These are phyloP conservation scores for Lordiphosa fenestrarum DNA, from an alignment of 2,888 invertebrate genomes.

Conservation along the genomic window DNA sequence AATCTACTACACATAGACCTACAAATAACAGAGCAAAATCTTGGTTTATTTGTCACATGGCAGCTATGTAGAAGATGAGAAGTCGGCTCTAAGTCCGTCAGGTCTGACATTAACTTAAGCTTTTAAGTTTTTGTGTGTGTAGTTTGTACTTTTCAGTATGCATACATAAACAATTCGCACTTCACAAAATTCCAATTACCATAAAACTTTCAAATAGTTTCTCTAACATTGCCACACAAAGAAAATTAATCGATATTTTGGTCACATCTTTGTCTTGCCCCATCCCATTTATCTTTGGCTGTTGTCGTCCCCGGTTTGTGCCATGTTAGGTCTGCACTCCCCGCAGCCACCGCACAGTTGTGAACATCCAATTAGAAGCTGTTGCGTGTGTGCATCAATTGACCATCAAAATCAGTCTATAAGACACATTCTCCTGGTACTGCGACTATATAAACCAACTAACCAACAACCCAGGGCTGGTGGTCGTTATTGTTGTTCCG, in stretches of 20 bases:
- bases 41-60: too few relatives aligned
- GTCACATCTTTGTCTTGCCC: conserved; percentile 2
- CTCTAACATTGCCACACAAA: too few relatives aligned
- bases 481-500: conserved; percentile 64
- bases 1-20: too few relatives aligned
- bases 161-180: too few relatives aligned
- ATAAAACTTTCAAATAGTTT: neutral
- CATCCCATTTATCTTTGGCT: conserved; percentile 15
- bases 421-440: conserved; percentile 24
- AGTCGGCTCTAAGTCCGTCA: too few relatives aligned
- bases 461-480: conserved; percentile 24
- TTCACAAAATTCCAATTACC: conserved; percentile 9
- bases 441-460: conserved; percentile 5
- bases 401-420: conserved; percentile 67
- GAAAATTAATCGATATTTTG: conserved; percentile 40
- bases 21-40: too few relatives aligned
- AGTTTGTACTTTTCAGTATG: too few relatives aligned
- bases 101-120: too few relatives aligned
- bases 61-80: too few relatives aligned
- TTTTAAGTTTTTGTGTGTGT: too few relatives aligned
- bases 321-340: too few relatives aligned
- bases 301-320: conserved; percentile 17
- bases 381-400: conserved; percentile 52
- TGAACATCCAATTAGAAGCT: conserved; percentile 64
- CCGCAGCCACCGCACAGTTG: conserved; percentile 25